Conservation (phyloP, 2,113 vertebrate genomes). For the Balaenoptera acutorostrata region DNA sequence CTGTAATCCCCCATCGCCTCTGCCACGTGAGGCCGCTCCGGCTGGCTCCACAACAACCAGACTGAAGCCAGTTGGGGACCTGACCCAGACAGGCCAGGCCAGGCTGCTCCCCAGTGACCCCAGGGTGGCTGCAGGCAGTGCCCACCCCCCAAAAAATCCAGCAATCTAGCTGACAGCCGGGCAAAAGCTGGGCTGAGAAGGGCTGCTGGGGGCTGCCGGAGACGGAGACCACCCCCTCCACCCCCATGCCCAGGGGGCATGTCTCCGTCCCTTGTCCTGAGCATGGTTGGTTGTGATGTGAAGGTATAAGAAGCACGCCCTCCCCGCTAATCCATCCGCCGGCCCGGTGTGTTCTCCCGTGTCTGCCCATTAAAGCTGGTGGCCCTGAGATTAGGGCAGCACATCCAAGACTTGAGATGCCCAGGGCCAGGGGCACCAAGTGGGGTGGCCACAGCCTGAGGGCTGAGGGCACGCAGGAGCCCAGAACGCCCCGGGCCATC, state of each 20-base stretch:
- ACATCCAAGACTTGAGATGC: background rate
- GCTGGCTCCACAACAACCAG: rapidly evolving
- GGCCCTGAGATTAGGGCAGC: background rate
- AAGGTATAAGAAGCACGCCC: background rate
- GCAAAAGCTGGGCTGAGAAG: rapidly evolving
- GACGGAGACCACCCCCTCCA: background rate
- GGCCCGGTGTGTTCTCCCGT: background rate
- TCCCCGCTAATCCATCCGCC: too few species aligned
- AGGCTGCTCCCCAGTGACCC: rapidly evolving
- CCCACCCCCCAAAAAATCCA: rapidly evolving
- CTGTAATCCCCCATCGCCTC: background rate
- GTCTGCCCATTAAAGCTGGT: rapidly evolving
- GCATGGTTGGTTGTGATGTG: rapidly evolving
- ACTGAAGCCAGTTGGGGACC: rapidly evolving
- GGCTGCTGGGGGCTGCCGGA: background rate
- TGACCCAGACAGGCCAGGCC: background rate
- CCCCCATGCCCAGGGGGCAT: rapidly evolving
- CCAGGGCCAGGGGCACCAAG: background rate
- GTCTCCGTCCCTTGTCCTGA: background rate
- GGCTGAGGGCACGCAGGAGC: background rate
- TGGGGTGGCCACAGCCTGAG: too few species aligned
- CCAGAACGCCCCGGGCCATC: background rate
- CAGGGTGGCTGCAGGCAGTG: rapidly evolving
- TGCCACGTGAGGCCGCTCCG: background rate
- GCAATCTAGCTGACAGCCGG: rapidly evolving